Evolutionary conservation across 2,113 vertebrate genomes (phyloP), one percentile per base, ranked within the genome.

Genomic region (Galeopterus variegatus): DNA sequence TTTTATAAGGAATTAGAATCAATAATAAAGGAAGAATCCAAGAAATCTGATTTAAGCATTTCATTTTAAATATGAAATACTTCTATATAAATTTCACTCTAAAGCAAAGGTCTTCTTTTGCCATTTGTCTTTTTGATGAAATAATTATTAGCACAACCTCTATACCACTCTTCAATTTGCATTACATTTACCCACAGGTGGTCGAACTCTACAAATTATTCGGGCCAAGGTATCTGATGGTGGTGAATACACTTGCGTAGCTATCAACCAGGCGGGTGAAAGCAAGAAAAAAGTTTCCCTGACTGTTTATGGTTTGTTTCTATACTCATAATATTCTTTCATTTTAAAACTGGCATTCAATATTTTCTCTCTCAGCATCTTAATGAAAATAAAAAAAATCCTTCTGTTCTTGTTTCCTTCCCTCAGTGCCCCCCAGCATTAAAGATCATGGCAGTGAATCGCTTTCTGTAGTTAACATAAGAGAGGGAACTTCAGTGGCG

Each of bases 371-470:
- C 28, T 79, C 36, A 90, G 2, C 52, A 31, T 81, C 26, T 87
- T 36, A 75, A 90, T 73, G 3, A 48, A 90, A 86, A 48, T 90
- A 23, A 48, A 56, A 54, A 45, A 10, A 26, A 18, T 31, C 24
- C 96, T 93, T 97, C 54, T 91, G n/a, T 87, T 67, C 93, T 96
- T 94, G 45, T 88, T 95, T 79, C 97, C 90, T 67, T 33, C 73
- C 76, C 86, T 2, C 97, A 99, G 99, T 99, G 67, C 99, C 99
- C 67, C 99, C 99, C 4, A 99, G 99, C 97, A 99, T 99, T 98
- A 99, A 99, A 92, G 99, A 99, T 96, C 98, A 89, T 1, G 98
- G 98, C 3, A 98, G 99, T 9, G 98, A 99, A 62, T 98, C 99
- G 24, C 98, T 99, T 23, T 98, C 99, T 1, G 98, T 98, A 94